These are phyloP conservation scores for Leptopilina drosophilae DNA, from an alignment of 2,888 invertebrate genomes.

Conservation along the genomic window DNA sequence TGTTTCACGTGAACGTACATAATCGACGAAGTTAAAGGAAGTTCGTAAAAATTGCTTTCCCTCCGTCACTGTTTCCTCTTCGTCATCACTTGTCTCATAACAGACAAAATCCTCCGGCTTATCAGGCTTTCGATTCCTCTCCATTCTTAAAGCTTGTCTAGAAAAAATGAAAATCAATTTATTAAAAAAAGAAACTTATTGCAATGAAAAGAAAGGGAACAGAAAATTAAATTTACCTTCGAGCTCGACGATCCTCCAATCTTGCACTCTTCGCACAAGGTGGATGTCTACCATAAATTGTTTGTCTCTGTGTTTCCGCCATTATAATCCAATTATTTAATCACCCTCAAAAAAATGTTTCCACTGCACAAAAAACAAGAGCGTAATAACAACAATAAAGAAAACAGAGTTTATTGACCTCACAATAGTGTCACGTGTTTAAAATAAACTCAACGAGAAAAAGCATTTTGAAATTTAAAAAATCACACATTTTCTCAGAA, in stretches of 20 bases:
- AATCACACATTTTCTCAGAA: neutral
- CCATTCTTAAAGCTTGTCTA: slow-evolving; percentile 78
- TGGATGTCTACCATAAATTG: slow-evolving; percentile 86
- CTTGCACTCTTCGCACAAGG: slow-evolving; percentile 86
- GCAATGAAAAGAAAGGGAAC: neutral
- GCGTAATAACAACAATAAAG: neutral
- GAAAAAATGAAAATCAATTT: neutral
- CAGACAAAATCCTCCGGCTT: slow-evolving; percentile 94
- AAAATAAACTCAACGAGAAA: slow-evolving; percentile 10
- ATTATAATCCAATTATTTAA: slow-evolving; percentile 74
- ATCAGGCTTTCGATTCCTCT: slow-evolving; percentile 88
- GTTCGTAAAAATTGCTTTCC: slow-evolving; percentile 86
- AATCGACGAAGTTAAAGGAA: slow-evolving; percentile 92
- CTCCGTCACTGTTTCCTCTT: slow-evolving; percentile 87
- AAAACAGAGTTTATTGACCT: slow-evolving; percentile 28
- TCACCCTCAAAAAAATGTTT: slow-evolving; percentile 9
- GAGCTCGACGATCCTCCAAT: slow-evolving; percentile 85
- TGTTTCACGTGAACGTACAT: slow-evolving; percentile 87
- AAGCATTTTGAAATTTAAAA: slow-evolving; percentile 6
- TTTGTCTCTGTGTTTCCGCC: slow-evolving; percentile 85
- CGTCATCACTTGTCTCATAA: slow-evolving; percentile 92
- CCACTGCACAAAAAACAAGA: neutral
- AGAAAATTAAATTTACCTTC: slow-evolving; percentile 77
- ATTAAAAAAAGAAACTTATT: no score
- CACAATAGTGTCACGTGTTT: slow-evolving; percentile 13